Base-by-base conservation (phyloP, 2,888 invertebrate species). In the Andrena chrysosceles region DNA sequence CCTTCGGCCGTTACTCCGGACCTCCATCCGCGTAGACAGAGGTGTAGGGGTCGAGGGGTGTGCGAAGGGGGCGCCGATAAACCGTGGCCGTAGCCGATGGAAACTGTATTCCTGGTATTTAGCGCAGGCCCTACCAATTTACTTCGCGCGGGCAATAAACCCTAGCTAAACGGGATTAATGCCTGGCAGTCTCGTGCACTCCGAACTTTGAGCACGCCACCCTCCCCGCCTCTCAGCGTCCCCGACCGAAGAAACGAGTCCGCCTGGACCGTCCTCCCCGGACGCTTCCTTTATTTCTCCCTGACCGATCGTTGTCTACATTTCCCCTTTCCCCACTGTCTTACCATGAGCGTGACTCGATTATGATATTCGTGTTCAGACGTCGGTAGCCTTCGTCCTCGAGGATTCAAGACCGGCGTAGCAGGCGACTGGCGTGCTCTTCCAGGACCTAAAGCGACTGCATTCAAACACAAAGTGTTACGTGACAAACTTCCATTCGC, bases 121-220 rank as follows among this genome's bases (percentile, higher is more conserved):
- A 92, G 91, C 90, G 85, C 86, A 70, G 83, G 77, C 81, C 84
- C 88, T 89, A 89, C 90, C 92, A 92, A 92, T 92, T 93, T 92
- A 91, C 90, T 89, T 87, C 80, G 85, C 73, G 83, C 85, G 81
- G 75, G 89, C 90, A 91, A 93, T 93, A 92, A 93, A 92, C 91
- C 89, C 85, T 83, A 86, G 86, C 90, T 92, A 90, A 93, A 92
- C 90, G 88, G 90, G 91, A 93, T 93, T 91, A 92, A 93, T 92
- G 91, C 88, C 79, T 62, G 68, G 73, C 84, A 83, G 70, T 48
- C 69, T 48, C 59, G 83, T 68, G 52, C 69, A 67, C 52, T 67
- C 52, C n/a, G 73, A 69, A 71, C 81, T 42, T 73, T 64, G 62
- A 63, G 60, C 64, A 26, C 20, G 59, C 69, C 69, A 59, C 66